These are phyloP conservation scores for Mesorhabditis belari DNA, from an alignment of 2,888 invertebrate species.

Conservation along the genomic window DNA sequence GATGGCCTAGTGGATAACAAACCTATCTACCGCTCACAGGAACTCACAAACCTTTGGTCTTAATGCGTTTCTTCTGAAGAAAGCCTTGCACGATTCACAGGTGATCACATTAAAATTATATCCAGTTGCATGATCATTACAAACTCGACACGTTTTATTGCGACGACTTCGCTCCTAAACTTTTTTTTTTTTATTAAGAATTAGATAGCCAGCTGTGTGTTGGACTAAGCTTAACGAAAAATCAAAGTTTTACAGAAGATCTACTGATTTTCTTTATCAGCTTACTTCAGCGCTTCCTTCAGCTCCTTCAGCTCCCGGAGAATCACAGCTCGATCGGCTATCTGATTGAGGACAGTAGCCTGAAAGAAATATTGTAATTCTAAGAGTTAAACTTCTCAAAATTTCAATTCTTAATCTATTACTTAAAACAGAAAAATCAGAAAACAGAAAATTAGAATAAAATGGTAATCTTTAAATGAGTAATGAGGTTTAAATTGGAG, in stretches of 20 bases:
- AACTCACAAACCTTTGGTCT: conserved; percentile 71
- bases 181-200: not conserved
- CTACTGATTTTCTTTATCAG: not conserved
- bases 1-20: too few relatives aligned
- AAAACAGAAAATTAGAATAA: too few relatives aligned
- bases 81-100: conserved; percentile 86
- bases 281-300: conserved; percentile 2
- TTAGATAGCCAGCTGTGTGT: too few relatives aligned
- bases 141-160: conserved; percentile 48
- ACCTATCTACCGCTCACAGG: not conserved
- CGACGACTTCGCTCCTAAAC: conserved; percentile 32
- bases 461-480: too few relatives aligned
- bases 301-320: conserved; percentile 4
- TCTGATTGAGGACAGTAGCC: conserved; percentile 12
- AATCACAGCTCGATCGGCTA: conserved; percentile 5
- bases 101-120: conserved; percentile 51
- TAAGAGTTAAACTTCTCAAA: too few relatives aligned
- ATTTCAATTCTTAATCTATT: too few relatives aligned
- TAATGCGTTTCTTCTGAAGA: conserved; percentile 85
- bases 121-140: conserved; percentile 50
- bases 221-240: too few relatives aligned
- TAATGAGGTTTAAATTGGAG: too few relatives aligned
- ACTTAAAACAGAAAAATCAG: too few relatives aligned
- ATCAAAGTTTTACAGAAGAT: not conserved
- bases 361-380: conserved; percentile 5